Evolutionary conservation across 2,888 invertebrate genomes (phyloP), one percentile per base, ranked within the genome.

Genomic region (Ditula angustiorana): DNA sequence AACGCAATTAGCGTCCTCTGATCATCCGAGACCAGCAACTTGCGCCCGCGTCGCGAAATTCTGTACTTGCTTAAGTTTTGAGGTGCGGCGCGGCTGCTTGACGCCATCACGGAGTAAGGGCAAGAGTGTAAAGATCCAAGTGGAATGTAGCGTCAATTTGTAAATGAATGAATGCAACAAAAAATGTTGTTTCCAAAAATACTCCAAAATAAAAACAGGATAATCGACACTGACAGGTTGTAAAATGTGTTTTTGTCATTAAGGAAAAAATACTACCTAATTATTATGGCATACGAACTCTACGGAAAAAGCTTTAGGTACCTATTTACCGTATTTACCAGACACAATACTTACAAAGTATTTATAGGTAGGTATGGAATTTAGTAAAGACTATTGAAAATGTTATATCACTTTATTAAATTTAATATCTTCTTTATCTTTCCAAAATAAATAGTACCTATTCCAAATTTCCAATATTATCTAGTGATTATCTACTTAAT

Each of bases 11-110:
- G 68, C 0, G 79, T 82, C 58, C 86, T 80, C 33, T 79, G 80
- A 41, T 90, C 89, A 61, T 92, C 90, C 13, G 78, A 79, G 11
- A 79, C 65, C 61, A 81, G 84, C 21, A 91, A 72, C 67, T 90
- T 92, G 10, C 79, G 76, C 0, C 89, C 90, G 23, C 85, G 78
- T 26, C 91, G 78, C 2, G 87, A 83, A 69, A 90, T 69, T 66
- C 72, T 85, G 69, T 76, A 89, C 68, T 82, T 88, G 67, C 69
- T 81, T 33, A 67, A 7, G 23, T 16, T 16, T 16, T 26, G 49
- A 3, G 49, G 49, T 3, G 23, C 23, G 23, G 1, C 13, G 2
- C 49, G 49, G 8, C 3, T n/a, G 11, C 21, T 46, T 24, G 46
- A 46, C 21, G 46, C 5, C 46, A 46, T 46, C n/a, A 16, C 23